Conservation (phyloP, 2,113 vertebrate genomes). For the Platysteira castanea region DNA sequence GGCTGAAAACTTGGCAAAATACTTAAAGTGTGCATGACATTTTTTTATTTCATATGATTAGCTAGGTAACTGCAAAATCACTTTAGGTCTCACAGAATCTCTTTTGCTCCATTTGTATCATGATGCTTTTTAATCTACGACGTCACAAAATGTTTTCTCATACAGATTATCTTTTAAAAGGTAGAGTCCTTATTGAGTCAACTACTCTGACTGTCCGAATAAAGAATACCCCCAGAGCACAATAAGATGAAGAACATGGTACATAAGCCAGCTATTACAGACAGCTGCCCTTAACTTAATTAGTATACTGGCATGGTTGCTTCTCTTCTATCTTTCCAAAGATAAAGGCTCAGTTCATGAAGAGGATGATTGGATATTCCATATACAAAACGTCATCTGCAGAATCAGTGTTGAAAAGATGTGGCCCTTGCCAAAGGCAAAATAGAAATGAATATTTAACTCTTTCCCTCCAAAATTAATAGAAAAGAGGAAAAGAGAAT, state of each 20-base stretch:
- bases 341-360: background rate
- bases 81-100: background rate
- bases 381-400: background rate
- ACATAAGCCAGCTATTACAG: background rate
- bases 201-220: background rate
- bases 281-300: background rate
- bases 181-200: background rate
- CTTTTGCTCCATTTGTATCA: background rate
- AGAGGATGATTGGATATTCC: background rate
- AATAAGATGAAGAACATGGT: background rate
- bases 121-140: background rate
- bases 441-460: background rate
- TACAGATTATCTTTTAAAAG: background rate
- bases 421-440: background rate
- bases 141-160: background rate
- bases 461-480: background rate
- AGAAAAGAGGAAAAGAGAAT: background rate
- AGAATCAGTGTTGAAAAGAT: background rate
- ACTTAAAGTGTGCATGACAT: background rate
- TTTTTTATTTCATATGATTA: background rate
- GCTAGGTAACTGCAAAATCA: background rate
- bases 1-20: background rate
- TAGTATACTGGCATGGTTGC: background rate
- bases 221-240: background rate
- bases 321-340: background rate